Evolutionary conservation across 2,888 invertebrate genomes (phyloP).

Genomic region (Hetaerina titia): DNA sequence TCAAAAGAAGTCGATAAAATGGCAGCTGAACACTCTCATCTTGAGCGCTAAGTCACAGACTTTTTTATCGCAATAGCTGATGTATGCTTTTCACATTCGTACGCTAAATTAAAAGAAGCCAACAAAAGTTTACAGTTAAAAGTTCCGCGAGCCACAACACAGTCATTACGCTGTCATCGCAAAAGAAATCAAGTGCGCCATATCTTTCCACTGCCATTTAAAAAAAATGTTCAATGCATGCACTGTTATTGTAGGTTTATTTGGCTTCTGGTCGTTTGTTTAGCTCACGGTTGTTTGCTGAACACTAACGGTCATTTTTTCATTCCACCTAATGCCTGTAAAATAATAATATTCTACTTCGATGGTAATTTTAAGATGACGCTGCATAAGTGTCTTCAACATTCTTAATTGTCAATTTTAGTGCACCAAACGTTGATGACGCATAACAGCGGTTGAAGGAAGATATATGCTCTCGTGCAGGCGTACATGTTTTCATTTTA

Average conservation of each 20-base stretch:
- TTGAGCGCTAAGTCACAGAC: neutral
- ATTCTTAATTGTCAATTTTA: neutral
- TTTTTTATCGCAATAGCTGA: neutral
- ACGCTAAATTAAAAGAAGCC: neutral
- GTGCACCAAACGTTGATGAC: neutral
- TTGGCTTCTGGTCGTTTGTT: too few relatives aligned
- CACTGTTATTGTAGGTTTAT: too few relatives aligned
- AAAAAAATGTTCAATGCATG: too few relatives aligned
- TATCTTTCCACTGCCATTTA: neutral
- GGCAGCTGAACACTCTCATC: neutral
- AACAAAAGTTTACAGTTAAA: neutral
- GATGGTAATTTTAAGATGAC: too few relatives aligned
- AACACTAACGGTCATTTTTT: neutral
- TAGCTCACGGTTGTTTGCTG: too few relatives aligned
- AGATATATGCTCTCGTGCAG: neutral
- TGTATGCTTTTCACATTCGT: neutral
- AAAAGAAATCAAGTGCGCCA: neutral
- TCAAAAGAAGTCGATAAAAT: neutral
- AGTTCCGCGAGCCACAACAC: neutral
- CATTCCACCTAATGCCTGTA: neutral
- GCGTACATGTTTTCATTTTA: neutral
- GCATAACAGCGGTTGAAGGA: neutral
- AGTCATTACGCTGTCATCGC: neutral
- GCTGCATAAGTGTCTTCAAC: too few relatives aligned
- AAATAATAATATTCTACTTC: too few relatives aligned